Evolutionary conservation across 2,797 vertebrate species (phyloP), one percentile per base, ranked within the genome.

Genomic region (Pipistrellus kuhlii): DNA sequence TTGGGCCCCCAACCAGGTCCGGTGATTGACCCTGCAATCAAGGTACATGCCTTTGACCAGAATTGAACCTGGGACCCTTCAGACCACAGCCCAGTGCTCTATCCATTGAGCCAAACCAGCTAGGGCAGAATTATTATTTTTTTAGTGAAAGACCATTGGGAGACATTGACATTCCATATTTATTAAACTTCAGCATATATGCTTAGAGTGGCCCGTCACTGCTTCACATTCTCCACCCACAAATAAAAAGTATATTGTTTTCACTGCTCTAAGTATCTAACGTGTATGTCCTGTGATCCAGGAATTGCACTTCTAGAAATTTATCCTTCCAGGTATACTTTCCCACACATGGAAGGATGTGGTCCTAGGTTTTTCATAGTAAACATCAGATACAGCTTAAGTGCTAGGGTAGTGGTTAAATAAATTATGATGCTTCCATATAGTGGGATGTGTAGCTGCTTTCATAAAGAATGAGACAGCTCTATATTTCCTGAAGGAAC

Each of bases 261-360:
- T 71, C 59, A 21, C 8, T 85, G 23, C 81, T 59, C 30, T 92
- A 27, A 91, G n/a, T 66, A 85, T 57, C 80, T 91, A 81, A 84
- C 91, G 32, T 25, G 38, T 77, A n/a, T 84, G 41, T 81, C 38
- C 68, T 69, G 84, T 90, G 62, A 68, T 41, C 84, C 41, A 73
- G 85, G 8, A 85, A 68, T 68, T 88, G 35, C 5, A 9, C 62
- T 59, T 85, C 38, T 48, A 48, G 68, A 89, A 85, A 94, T 77
- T 75, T 48, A 83, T 76, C 25, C 25, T 69, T 81, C 30, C 15
- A 89, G 32, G 13, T 88, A 59, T 46, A 62, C 62, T 82, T 95
- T 55, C 59, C 20, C 57, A 51, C 59, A 86, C 15, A 59, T 81
- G 59, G 86, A 87, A 91, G 88, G 76, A 82, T 68, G 27, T 81